Conservation (phyloP, 2,888 invertebrate species). For the Mythimna albipuncta region DNA sequence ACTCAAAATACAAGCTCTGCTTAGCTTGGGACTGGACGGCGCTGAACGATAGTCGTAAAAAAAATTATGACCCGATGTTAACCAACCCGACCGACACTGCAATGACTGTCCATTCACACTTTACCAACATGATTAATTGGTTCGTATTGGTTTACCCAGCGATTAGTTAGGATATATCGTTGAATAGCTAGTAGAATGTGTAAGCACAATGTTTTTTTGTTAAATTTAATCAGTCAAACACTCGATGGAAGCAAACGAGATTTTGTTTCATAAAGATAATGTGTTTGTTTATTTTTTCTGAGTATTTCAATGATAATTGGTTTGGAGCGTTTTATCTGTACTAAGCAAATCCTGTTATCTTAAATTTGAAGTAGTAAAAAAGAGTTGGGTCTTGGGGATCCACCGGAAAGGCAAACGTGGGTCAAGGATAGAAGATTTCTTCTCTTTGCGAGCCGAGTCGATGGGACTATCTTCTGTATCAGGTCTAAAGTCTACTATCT, state of each 20-base stretch:
- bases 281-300: conserved; percentile 11
- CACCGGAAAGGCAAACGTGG: no score
- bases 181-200: neutral
- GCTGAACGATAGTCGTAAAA: no score
- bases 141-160: neutral
- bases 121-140: neutral
- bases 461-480: neutral
- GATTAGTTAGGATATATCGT: neutral
- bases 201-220: neutral
- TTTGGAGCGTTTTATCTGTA: conserved; percentile 2
- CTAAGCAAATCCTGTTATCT: neutral
- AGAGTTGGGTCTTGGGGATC: neutral
- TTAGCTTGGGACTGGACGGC: no score
- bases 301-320: conserved; percentile 9
- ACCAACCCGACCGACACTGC: neutral
- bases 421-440: no score
- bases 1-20: no score
- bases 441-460: neutral
- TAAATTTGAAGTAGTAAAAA: neutral
- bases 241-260: neutral
- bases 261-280: neutral
- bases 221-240: neutral
- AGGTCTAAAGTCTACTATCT: neutral
- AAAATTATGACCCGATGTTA: neutral
- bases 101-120: neutral